A percentile compares a stretch with the other conserved stretches of the same genome.
phyloP scores from a whole-genome alignment of 2,797 vertebrate genomes.

The Graptemys geographica region DNA sequence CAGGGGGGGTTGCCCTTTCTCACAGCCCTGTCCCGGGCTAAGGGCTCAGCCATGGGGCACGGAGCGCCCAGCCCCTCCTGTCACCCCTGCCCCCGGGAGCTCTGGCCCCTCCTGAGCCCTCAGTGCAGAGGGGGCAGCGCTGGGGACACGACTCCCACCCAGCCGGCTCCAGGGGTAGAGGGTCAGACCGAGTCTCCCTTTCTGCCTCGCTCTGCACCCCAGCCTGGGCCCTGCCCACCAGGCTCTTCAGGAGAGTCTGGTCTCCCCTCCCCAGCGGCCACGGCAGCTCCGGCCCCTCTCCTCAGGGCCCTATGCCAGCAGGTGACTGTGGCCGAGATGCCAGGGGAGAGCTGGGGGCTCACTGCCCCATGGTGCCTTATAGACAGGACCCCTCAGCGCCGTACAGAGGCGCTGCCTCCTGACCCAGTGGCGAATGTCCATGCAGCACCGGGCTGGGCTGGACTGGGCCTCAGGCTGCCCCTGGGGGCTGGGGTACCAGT shows the following conservation, averaged over 20 bases:
- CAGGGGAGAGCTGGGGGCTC: rapidly evolving
- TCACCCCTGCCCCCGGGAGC: rapidly evolving
- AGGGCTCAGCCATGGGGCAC: rapidly evolving
- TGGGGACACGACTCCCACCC: too few relatives aligned
- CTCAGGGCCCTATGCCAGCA: rapidly evolving
- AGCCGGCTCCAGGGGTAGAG: too few relatives aligned
- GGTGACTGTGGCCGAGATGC: not conserved
- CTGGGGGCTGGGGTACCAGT: not conserved
- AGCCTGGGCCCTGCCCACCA: too few relatives aligned
- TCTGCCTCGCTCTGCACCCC: not conserved
- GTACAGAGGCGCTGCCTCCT: too few relatives aligned
- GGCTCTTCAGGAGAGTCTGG: too few relatives aligned
- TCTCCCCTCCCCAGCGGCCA: not conserved
- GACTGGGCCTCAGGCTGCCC: too few relatives aligned
- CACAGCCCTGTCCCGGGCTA: rapidly evolving
- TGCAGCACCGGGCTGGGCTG: too few relatives aligned
- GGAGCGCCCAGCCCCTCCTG: rapidly evolving
- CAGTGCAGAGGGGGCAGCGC: too few relatives aligned
- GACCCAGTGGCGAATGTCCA: too few relatives aligned
- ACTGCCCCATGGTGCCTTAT: not conserved
- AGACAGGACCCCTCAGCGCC: too few relatives aligned
- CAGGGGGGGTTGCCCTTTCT: not conserved
- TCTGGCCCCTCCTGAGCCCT: too few relatives aligned
- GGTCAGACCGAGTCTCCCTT: not conserved
- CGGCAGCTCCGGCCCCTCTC: not conserved